Evolutionary conservation across 2,797 vertebrate genomes (phyloP), one percentile per base, ranked within the genome.

Genomic region (Coccyzus lansbergi): DNA sequence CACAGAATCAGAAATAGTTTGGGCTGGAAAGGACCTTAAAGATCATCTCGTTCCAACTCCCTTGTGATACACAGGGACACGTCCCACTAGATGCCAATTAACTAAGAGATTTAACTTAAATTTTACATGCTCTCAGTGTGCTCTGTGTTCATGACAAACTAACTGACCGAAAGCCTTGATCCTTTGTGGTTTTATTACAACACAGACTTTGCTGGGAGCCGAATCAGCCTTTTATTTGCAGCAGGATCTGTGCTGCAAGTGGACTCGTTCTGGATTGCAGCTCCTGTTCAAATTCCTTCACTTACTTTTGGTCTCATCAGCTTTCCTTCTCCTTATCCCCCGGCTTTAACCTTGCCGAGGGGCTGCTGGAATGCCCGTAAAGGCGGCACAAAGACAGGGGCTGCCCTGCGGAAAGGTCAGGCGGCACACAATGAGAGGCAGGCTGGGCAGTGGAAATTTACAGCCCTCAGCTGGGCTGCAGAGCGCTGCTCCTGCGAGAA

Each of bases 361-460:
- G 63, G 75, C 88, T 74, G 58, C 14, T 86, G 90, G 95, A 95
- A 96, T 86, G 94, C 58, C 65, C 72, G 8, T 59, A 48, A 91
- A 91, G 83, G 29, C 2, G 8, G 87, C 96, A 77, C 85, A 64
- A 75, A 93, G 96, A 70, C 71, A 85, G 60, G 94, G 82, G 63
- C 91, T 88, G 86, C 5, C 3, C 92, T 85, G 92, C 76, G 53
- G 89, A 86, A 97, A 97, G 96, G 97, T 97, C 96, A 94, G 91
- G 93, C 83, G 53, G 77, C 83, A 75, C 92, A 72, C 63, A 56
- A 48, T 65, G 82, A 84, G 92, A 51, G 75, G 63, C 93, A 36
- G 93, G 80, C 94, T 76, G 56, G 84, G 62, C 83, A 97, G 95
- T 98, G 97, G 97, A 97, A 98, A 98, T 94, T 98, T 97, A 97